Percentiles rank a stretch among this genome's conserved stretches.
Conservation (phyloP, 64 coral and sea anemone genomes). For the Acropora yongei region DNA sequence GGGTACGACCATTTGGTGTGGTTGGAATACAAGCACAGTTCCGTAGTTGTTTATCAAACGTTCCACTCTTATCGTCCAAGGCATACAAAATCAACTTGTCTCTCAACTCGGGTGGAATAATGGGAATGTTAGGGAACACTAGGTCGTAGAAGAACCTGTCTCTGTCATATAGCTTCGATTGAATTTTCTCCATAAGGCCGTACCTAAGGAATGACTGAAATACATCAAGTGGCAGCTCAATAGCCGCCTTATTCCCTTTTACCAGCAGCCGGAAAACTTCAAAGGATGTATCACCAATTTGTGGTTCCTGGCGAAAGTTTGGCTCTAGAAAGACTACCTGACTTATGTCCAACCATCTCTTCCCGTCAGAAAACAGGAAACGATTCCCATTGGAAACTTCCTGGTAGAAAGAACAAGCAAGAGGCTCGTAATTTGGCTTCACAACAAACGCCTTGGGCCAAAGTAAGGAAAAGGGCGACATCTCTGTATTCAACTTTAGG, state of each 20-base stretch:
- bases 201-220: slow-evolving; percentile 37
- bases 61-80: slow-evolving; percentile 45
- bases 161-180: slow-evolving; percentile 39
- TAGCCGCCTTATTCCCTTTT: slow-evolving; percentile 8
- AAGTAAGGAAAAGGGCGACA: slow-evolving; percentile 39
- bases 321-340: slow-evolving; percentile 66
- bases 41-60: slow-evolving; percentile 38
- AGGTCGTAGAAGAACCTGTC: slow-evolving; percentile 57
- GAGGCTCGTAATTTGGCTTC: slow-evolving; percentile 8
- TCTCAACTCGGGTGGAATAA: not conserved
- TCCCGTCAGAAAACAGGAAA: slow-evolving; percentile 70
- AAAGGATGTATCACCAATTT: slow-evolving; percentile 64
- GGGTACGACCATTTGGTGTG: slow-evolving; percentile 49
- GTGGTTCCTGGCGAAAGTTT: slow-evolving; percentile 20
- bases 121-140: slow-evolving; percentile 59
- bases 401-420: slow-evolving; percentile 66
- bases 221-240: slow-evolving; percentile 71
- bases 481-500: not conserved
- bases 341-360: slow-evolving; percentile 32
- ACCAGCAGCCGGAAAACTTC: slow-evolving; percentile 47
- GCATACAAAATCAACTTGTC: slow-evolving; percentile 59
- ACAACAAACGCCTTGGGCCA: slow-evolving; percentile 67
- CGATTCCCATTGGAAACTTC: not conserved
- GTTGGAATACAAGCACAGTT: slow-evolving; percentile 61
- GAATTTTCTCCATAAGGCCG: not conserved